Evolutionary conservation across 1,140 invertebrate species (phyloP).

Genomic region (Zelostemma sp.): DNA sequence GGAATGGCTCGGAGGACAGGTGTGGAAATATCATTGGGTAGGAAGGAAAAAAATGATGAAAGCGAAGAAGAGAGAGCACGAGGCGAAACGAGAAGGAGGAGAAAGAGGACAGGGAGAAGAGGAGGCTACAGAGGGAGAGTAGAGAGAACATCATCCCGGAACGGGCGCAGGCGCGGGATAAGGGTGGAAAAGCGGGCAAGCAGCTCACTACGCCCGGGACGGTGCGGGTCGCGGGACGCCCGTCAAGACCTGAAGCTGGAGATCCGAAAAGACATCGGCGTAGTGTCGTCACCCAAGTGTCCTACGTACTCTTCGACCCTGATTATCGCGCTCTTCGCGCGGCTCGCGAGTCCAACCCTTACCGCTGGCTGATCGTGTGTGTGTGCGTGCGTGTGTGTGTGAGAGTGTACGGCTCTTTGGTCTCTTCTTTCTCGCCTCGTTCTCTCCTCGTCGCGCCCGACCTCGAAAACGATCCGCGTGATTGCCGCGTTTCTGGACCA

Average conservation of each 20-base stretch:
- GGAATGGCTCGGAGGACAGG: background rate
- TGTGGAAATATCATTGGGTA: background rate
- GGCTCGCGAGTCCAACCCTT: background rate
- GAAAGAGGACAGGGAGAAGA: conserved; percentile 27
- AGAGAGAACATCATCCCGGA: conserved; percentile 47
- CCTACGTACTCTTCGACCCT: background rate
- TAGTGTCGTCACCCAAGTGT: conserved; percentile 23
- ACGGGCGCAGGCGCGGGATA: conserved; percentile 61
- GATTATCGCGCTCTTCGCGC: background rate
- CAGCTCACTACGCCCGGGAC: conserved; percentile 69
- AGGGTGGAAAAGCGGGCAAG: conserved; percentile 63
- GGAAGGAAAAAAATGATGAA: background rate
- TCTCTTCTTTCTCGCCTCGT: background rate
- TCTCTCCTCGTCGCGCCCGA: background rate
- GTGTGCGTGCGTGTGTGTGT: conserved; percentile 1
- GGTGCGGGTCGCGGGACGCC: conserved; percentile 56
- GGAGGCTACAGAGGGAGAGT: conserved; percentile 36
- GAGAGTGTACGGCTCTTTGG: background rate
- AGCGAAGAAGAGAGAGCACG: background rate
- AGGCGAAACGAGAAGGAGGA: conserved; percentile 2
- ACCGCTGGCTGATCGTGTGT: background rate
- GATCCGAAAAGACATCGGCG: conserved; percentile 31
- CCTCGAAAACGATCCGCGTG: background rate
- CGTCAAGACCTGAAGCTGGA: conserved; percentile 38
- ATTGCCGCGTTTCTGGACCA: background rate